Base-by-base conservation (phyloP, 2,113 vertebrate species). In the Prietella phreatophila region DNA sequence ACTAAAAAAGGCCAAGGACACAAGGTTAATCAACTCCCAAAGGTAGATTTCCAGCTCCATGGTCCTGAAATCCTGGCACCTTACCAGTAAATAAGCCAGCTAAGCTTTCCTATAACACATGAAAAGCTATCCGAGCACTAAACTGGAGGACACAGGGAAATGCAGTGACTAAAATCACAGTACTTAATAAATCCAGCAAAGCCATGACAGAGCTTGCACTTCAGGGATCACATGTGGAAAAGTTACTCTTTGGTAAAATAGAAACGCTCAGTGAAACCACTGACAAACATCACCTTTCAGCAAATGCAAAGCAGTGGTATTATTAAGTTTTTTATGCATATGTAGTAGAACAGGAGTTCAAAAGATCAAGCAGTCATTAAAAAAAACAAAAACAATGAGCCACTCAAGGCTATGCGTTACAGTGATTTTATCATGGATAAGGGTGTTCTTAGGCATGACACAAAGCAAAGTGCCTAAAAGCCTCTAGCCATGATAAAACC, bases 11-110 rank as follows among this genome's bases (percentile, higher is more conserved):
- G 30, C 22, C 27, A 67, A n/a, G 47, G 47, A 53, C 42, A 30
- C n/a, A 73, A 85, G 33, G 67, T 55, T 58, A 75, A 85, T 85
- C 55, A 13, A 85, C 47, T 61, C 53, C 30, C 47, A 11, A 5
- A 30, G 33, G 53, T 85, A 33, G 47, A 55, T 20, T 75, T 22
- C 3, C 50, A 73, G n/a, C n/a, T 56, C 83, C 5, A 6, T 22
- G 30, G n/a, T 39, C 50, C 67, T 36, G 30, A 73, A 30, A 42
- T 85, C 69, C 27, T 42, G 69, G 53, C 69, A 76, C 14, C 27
- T 42, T 85, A 39, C 25, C 42, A 61, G n/a, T 65, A n/a, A 76
- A 75, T 33, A 75, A 36, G 8, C 55, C 73, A 33, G 85, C 11
- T 86, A 55, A 67, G 39, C 3, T 80, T n/a, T 65, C 42, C 20